Base-by-base conservation (phyloP, 2,113 vertebrate species). In the Alethe diademata region DNA sequence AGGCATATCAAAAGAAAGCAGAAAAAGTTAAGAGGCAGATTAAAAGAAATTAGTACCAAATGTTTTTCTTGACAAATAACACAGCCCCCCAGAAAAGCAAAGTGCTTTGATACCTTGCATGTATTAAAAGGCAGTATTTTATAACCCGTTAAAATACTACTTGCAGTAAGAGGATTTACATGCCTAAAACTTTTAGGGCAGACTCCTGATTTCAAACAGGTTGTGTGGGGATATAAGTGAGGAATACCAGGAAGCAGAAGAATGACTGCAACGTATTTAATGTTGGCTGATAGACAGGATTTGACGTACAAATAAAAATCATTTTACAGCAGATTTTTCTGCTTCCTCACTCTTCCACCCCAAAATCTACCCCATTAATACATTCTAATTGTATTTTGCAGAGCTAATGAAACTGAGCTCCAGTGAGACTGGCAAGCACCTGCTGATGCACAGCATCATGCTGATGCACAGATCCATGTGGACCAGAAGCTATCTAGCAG, bases 391-490 rank as follows among this genome's bases (percentile, higher is more conserved):
- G 45, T 12, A 25, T 31, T 40, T 48, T 14, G 14, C 14, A 91
- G 56, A 91, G 71, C 14, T 60, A 80, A 50, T 19, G 31, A 91
- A 95, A 50, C 4, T 2, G 3, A 90, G 58, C 22, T 58, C 78
- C 84, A 73, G 1, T 23, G 35, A 70, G 48, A 36, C 23, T 24
- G 10, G 26, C 24, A 60, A 86, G 54, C 58, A 85, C 23, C 26
- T 73, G 50, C 78, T 54, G 70, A 69, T 29, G 70, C 56, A 61
- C 61, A 62, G 42, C 7, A n/a, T n/a, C n/a, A n/a, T n/a, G n/a
- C n/a, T n/a, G n/a, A n/a, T n/a, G n/a, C n/a, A n/a, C 65, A 43
- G 57, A 72, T 72, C 56, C 69, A 35, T 7, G 14, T 2, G 0
- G 17, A 45, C 33, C 12, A 86, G 43, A 71, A 43, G 40, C 54